phyloP scores from a whole-genome alignment of 2,797 vertebrate species.

The Trachops cirrhosus region DNA sequence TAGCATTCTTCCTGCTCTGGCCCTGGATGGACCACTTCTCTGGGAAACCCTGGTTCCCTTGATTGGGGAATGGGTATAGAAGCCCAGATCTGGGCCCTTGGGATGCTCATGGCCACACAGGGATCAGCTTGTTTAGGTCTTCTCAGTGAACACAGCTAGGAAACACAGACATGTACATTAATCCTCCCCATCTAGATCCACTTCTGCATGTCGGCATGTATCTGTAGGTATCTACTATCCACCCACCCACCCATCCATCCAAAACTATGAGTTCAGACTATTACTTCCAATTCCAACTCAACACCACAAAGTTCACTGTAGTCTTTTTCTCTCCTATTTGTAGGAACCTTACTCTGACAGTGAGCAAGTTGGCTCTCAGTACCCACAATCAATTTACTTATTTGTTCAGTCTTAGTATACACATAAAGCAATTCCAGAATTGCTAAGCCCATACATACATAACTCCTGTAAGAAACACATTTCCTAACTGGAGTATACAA shows the following conservation, averaged over 20 bases:
- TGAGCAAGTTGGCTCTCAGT: neutral
- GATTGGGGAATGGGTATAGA: neutral
- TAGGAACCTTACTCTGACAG: neutral
- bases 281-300: neutral
- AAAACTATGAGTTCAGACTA: neutral
- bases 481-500: neutral
- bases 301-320: neutral
- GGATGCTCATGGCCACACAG: neutral
- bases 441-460: neutral
- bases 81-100: neutral
- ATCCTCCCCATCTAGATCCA: neutral
- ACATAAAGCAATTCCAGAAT: neutral
- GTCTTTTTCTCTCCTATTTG: neutral
- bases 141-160: neutral
- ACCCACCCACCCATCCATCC: too few relatives aligned
- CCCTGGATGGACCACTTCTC: neutral
- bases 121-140: neutral
- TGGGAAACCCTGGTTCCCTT: neutral
- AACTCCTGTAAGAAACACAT: neutral
- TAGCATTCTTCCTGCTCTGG: neutral
- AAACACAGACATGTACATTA: fast-evolving
- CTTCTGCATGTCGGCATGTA: neutral
- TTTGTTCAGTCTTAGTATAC: neutral
- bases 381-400: neutral
- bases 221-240: neutral